phyloP scores from a whole-genome alignment of 2,888 invertebrate genomes.

The Acanthosoma haemorrhoidale region DNA sequence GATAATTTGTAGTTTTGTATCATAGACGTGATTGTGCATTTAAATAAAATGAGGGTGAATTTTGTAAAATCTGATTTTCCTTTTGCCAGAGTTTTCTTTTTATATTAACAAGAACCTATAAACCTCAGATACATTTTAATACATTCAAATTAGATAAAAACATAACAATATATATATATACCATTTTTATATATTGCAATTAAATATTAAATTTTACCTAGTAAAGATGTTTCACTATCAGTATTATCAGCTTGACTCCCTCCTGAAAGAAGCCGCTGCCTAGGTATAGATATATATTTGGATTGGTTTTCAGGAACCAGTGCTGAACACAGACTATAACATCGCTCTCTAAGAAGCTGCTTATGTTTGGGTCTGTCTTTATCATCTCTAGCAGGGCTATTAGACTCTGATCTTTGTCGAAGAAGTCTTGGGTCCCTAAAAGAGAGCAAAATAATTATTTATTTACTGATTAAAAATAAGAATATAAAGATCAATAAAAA shows the following conservation, averaged over 20 bases:
- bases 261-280: constrained; percentile 61
- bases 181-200: too few relatives aligned
- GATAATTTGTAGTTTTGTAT: too few relatives aligned
- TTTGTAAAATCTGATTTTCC: too few relatives aligned
- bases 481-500: background rate
- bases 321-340: constrained; percentile 56
- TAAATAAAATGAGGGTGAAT: too few relatives aligned
- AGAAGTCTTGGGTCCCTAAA: constrained; percentile 40
- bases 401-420: constrained; percentile 49
- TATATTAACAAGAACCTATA: too few relatives aligned
- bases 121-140: too few relatives aligned
- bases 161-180: too few relatives aligned
- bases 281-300: constrained; percentile 53
- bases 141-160: too few relatives aligned
- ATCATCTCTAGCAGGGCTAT: constrained; percentile 41
- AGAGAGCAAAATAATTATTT: constrained; percentile 46
- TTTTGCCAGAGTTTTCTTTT: too few relatives aligned
- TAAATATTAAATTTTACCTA: too few relatives aligned
- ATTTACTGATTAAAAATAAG: background rate
- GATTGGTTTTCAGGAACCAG: constrained; percentile 30
- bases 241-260: constrained; percentile 63
- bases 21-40: too few relatives aligned
- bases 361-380: constrained; percentile 38
- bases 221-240: constrained; percentile 33
- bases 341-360: constrained; percentile 50